phyloP scores from a whole-genome alignment of 2,113 vertebrate species.

The Sceloporus undulatus region DNA sequence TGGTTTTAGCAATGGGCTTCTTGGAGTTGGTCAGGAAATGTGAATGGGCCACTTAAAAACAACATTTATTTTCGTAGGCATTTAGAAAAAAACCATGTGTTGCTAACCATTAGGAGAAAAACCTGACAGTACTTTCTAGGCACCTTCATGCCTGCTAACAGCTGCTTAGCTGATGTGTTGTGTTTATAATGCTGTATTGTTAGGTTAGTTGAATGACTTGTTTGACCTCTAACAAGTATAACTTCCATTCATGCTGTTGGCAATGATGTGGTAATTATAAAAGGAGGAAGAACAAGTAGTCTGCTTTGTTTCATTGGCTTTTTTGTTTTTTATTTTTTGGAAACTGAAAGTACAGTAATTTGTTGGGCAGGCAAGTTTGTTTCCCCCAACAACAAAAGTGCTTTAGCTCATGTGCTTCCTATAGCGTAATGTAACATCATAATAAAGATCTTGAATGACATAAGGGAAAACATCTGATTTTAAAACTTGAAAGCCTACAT shows the following conservation, averaged over 20 bases:
- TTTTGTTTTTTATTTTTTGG: constrained; percentile 1
- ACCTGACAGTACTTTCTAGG: constrained; percentile 68
- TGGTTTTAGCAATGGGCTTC: constrained; percentile 7
- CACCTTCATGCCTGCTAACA: constrained; percentile 56
- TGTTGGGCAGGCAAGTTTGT: constrained; percentile 4
- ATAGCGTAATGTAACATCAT: constrained; percentile 22
- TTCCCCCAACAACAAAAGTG: not conserved
- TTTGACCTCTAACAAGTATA: constrained; percentile 67
- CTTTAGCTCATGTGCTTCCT: not conserved
- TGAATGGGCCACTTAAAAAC: not conserved
- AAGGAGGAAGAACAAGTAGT: constrained; percentile 4
- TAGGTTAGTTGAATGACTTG: constrained; percentile 51
- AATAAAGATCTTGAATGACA: constrained; percentile 25
- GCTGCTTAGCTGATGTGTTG: constrained; percentile 9
- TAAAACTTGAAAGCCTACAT: not conserved
- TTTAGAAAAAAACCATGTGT: not conserved
- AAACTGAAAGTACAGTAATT: not conserved
- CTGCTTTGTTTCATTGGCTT: not conserved
- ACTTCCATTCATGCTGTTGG: constrained; percentile 51
- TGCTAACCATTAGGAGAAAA: not conserved
- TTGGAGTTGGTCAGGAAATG: not conserved
- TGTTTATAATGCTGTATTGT: constrained; percentile 47
- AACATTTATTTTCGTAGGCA: not conserved
- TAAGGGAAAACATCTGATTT: constrained; percentile 4
- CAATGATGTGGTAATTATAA: not conserved